Conservation (phyloP, 2,113 vertebrate species). For the Dolichotis patagonum region DNA sequence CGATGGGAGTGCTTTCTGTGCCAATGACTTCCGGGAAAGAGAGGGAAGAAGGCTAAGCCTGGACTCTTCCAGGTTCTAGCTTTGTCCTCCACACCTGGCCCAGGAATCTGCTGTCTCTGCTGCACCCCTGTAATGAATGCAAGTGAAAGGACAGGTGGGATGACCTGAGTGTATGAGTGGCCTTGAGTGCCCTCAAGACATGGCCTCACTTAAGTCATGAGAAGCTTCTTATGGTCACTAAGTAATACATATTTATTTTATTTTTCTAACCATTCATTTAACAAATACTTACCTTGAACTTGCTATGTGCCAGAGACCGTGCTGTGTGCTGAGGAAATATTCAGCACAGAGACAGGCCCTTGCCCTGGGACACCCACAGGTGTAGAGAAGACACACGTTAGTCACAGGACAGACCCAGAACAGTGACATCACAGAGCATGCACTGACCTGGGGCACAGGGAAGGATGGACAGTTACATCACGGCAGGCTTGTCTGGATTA, state of each 20-base stretch:
- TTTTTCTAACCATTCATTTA: background rate
- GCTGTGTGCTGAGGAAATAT: background rate
- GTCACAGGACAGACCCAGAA: background rate
- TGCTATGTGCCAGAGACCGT: background rate
- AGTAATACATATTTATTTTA: background rate
- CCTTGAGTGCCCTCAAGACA: background rate
- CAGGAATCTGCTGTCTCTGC: background rate
- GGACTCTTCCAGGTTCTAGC: background rate
- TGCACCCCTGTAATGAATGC: background rate
- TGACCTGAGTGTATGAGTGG: background rate
- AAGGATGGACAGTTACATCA: background rate
- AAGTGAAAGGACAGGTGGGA: background rate
- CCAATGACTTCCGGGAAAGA: background rate
- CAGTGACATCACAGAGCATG: background rate
- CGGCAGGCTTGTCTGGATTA: background rate
- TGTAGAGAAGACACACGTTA: background rate
- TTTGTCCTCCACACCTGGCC: background rate
- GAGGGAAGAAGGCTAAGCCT: background rate
- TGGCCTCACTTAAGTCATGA: background rate
- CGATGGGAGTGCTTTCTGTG: background rate
- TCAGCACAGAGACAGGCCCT: background rate
- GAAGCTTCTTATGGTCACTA: background rate
- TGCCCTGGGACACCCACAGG: background rate
- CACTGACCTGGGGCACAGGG: background rate
- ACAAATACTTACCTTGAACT: background rate